phyloP scores from a whole-genome alignment of 1,140 invertebrate genomes.

The Halictus rubicundus region DNA sequence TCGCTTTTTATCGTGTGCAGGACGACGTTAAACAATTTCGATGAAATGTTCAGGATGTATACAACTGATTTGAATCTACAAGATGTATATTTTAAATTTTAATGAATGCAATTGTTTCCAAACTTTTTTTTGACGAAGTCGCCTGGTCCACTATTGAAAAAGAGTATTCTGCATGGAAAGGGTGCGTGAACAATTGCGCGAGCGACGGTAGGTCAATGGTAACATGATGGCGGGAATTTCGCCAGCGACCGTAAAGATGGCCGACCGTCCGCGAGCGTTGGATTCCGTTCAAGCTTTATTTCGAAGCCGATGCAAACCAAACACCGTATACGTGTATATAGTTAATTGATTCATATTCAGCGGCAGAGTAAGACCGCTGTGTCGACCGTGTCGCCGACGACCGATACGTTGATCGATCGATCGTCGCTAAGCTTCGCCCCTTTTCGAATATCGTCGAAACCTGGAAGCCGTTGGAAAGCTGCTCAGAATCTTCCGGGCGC shows the following conservation, averaged over 20 bases:
- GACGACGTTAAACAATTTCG: no score
- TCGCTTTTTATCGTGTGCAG: no score
- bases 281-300: constrained; percentile 28
- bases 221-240: constrained; percentile 13
- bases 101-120: no score
- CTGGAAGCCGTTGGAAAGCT: not conserved
- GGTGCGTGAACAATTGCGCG: no score
- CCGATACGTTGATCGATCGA: constrained; percentile 29
- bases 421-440: not conserved
- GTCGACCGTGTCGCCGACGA: not conserved
- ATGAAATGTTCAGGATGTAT: no score
- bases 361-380: not conserved
- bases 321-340: constrained; percentile 59
- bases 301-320: constrained; percentile 45
- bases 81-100: no score
- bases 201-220: no score
- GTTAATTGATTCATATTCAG: constrained; percentile 35
- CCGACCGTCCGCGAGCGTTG: constrained; percentile 13
- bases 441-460: not conserved
- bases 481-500: not conserved
- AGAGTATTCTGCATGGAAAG: no score
- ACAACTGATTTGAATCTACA: no score
- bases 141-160: no score
- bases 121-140: no score
- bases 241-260: not conserved